A percentile compares a stretch with the other conserved stretches of the same genome.
These are phyloP conservation scores for Volucella inanis DNA, from an alignment of 2,888 invertebrate species.

Conservation along the genomic window DNA sequence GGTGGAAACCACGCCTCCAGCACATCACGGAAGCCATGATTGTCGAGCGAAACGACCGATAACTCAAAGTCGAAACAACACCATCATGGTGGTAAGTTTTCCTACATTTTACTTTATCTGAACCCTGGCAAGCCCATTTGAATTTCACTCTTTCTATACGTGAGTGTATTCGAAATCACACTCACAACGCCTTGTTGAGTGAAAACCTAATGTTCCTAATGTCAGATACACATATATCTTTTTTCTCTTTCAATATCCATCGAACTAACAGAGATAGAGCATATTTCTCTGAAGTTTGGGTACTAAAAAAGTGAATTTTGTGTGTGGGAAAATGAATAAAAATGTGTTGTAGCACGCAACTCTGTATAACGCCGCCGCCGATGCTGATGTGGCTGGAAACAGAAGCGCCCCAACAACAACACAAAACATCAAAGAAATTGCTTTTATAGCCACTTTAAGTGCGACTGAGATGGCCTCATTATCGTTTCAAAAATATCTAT, in stretches of 20 bases:
- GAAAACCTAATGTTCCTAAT: no score
- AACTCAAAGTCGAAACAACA: slow-evolving; percentile 79
- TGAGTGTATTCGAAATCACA: slow-evolving; percentile 47
- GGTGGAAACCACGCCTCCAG: slow-evolving; percentile 79
- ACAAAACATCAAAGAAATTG: slow-evolving; percentile 71
- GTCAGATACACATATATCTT: not conserved
- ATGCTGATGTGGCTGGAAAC: slow-evolving; percentile 15
- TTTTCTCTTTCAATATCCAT: not conserved
- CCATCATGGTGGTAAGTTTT: slow-evolving; percentile 72
- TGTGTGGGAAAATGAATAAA: slow-evolving; percentile 77
- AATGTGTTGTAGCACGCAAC: slow-evolving; percentile 75
- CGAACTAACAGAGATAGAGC: not conserved
- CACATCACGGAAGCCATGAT: slow-evolving; percentile 83
- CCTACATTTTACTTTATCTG: slow-evolving; percentile 76
- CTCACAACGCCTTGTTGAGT: slow-evolving; percentile 53
- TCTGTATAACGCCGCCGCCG: slow-evolving; percentile 55
- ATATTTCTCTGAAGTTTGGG: not conserved
- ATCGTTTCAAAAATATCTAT: slow-evolving; percentile 81
- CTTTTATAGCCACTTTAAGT: slow-evolving; percentile 83
- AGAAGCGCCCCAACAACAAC: slow-evolving; percentile 70
- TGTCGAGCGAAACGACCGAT: slow-evolving; percentile 80
- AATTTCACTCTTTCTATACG: slow-evolving; percentile 42
- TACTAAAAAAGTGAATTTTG: slow-evolving; percentile 76
- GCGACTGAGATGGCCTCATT: slow-evolving; percentile 83
- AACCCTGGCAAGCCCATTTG: slow-evolving; percentile 60